Evolutionary conservation across 1,140 invertebrate genomes (phyloP), one percentile per base, ranked within the genome.

Genomic region (Branchinecta lynchi): DNA sequence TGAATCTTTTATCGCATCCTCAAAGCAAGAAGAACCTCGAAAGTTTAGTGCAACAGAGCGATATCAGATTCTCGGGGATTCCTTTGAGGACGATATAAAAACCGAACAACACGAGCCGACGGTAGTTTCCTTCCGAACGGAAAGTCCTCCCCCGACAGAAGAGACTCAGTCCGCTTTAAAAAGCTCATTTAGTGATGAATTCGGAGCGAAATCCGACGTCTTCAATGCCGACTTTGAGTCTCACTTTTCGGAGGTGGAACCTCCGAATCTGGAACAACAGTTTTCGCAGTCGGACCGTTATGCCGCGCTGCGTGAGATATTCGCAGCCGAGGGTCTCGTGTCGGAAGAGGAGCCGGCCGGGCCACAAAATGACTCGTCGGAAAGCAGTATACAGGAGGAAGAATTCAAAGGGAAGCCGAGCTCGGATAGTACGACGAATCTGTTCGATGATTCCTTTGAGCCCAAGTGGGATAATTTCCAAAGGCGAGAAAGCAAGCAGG

Each of bases 281-380:
- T 51, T 51, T 3, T n/a, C 43, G 21, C 46, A 67, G 66, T 43
- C 43, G 32, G 86, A 88, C 79, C 83, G 83, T 74, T 88, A 88
- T 76, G 86, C 86, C 0, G 86, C 86, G 0, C 76, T 87, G 67
- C 75, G 87, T 46, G 86, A 88, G 75, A 87, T 87, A 32, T 85
- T 84, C 68, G 80, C 84, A 73, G 81, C 83, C 20, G 83, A 68
- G 43, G 68, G 46, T 45, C 68, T 45, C 32, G 32, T 68, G 7
- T 9, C n/a, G 10, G 68, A 68, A 45, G 68, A 44, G 20, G 45
- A 44, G 21, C 8, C 68, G 32, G 8, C 68, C 15, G 51, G 43
- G 10, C 32, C 10, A 43, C 15, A 66, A 45, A 51, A 15, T 9
- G 15, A 44, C 44, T 17, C 67, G 12, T 45, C 17, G 17, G 20